A percentile compares a stretch with the other conserved stretches of the same genome.
Conservation (phyloP, 1,140 invertebrate species). For the Samia ricini region DNA sequence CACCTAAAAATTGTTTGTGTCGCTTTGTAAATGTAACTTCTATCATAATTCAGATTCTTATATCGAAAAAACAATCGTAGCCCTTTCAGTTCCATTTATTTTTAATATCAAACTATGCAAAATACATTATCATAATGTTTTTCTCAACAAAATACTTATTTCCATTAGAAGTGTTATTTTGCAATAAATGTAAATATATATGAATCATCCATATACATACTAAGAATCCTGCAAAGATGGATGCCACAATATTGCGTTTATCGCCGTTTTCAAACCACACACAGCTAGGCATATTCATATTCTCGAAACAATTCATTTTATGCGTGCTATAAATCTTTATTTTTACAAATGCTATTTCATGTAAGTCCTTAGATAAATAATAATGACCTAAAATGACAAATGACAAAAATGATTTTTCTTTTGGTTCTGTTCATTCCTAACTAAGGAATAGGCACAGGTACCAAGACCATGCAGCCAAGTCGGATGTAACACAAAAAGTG, state of each 20-base stretch:
- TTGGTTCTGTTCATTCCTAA: no score
- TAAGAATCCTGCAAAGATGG: slow-evolving; percentile 90
- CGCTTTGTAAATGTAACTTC: no score
- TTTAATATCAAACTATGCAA: no score
- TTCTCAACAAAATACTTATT: no score
- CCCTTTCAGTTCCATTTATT: no score
- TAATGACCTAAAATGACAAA: background rate
- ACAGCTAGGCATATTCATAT: slow-evolving; percentile 64
- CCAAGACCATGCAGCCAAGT: no score
- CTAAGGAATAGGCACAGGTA: no score
- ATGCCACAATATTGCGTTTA: slow-evolving; percentile 87
- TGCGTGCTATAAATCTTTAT: background rate
- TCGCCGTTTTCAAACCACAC: slow-evolving; percentile 73
- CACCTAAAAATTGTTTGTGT: no score
- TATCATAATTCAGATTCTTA: no score
- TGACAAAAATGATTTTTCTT: no score
- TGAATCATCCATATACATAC: slow-evolving; percentile 80
- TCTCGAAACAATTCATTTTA: slow-evolving; percentile 71
- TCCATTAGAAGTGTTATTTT: background rate
- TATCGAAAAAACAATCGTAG: no score
- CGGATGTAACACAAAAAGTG: no score
- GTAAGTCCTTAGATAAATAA: background rate
- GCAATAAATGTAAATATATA: slow-evolving; percentile 16
- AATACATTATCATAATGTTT: background rate
- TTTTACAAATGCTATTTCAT: background rate